Base-by-base conservation (phyloP, 1,140 invertebrate species). In the Forficula auricularia region DNA sequence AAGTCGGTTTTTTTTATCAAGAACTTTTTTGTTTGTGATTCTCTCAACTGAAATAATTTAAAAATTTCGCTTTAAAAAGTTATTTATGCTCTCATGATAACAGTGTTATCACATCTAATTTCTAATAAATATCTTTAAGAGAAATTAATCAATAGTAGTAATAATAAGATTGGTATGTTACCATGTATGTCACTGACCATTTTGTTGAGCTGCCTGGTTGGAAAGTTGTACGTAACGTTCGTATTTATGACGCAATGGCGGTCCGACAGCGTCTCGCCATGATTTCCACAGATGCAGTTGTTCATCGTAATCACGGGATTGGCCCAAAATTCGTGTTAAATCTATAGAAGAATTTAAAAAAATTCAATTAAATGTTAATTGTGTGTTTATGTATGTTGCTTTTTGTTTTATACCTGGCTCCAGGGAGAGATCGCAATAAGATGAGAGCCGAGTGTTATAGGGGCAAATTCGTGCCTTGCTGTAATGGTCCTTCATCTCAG, bases 401-500 rank as follows among this genome's bases (percentile, higher is more conserved):
- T 27, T 27, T 6, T 36, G n/a, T 36, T 6, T 36, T 6, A 6
- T 19, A 67, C 75, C 73, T 15, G 72, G 72, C 44, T 81, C 78
- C 4, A 82, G 51, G 40, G 70, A 70, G 50, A 82, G 63, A 54
- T 81, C 71, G 50, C 80, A 82, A 42, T 73, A 68, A 4, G 36
- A 16, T 8, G 43, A 63, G 52, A 2, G 48, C 43, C 57, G 59
- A 41, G 58, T 63, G 27, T 66, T 68, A 44, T 70, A 81, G 0
- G 79, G 72, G 51, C 80, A 84, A n/a, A 82, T 63, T 52, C 70
- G 70, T 0, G 72, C 71, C 43, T 72, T 70, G n/a, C 73, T 70
- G 56, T 83, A 86, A 4, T 78, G 66, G 48, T 81, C 78, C 57
- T 82, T 81, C 82, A 88, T 86, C 52, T 82, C 73, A 0, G 73